A percentile compares a stretch with the other conserved stretches of the same genome.
Conservation (phyloP, 2,888 invertebrate genomes). For the Emmelina monodactyla region DNA sequence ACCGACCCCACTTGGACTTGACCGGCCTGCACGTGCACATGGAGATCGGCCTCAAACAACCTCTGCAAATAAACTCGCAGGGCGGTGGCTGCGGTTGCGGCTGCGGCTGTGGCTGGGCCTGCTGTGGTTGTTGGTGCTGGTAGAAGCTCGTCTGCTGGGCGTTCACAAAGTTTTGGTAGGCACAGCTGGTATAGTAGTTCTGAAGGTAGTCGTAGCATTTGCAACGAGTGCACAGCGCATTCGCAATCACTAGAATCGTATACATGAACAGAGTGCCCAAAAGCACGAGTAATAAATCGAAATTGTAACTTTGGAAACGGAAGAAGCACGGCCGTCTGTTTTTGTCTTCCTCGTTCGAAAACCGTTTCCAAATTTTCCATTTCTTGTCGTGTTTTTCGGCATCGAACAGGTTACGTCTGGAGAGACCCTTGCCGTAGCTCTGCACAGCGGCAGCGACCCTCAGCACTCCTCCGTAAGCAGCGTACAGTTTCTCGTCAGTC, state of each 20-base stretch:
- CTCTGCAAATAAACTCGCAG: no score
- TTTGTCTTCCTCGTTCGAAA: slow-evolving; percentile 19
- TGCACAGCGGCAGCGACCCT: slow-evolving; percentile 52
- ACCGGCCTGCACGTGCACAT: slow-evolving; percentile 19
- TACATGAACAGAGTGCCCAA: no score
- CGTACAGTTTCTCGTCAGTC: slow-evolving; percentile 40
- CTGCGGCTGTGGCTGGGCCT: no score
- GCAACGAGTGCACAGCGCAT: no score
- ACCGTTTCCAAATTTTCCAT: slow-evolving; percentile 38
- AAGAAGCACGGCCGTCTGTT: background rate
- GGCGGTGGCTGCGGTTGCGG: no score
- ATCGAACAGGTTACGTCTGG: slow-evolving; percentile 35
- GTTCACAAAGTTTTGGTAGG: background rate
- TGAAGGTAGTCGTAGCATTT: no score
- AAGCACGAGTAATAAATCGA: no score
- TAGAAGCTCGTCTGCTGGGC: no score
- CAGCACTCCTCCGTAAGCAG: slow-evolving; percentile 46
- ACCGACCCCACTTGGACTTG: slow-evolving; percentile 3
- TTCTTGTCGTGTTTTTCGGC: slow-evolving; percentile 20
- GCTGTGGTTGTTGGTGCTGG: no score
- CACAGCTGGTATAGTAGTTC: no score
- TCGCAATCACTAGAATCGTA: background rate
- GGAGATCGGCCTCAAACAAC: slow-evolving; percentile 26
- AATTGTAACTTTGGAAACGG: background rate
- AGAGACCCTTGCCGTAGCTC: slow-evolving; percentile 42